Percentiles rank a stretch among this genome's conserved stretches.
phyloP scores from a whole-genome alignment of 2,797 vertebrate species.

The Phoebastria nigripes region DNA sequence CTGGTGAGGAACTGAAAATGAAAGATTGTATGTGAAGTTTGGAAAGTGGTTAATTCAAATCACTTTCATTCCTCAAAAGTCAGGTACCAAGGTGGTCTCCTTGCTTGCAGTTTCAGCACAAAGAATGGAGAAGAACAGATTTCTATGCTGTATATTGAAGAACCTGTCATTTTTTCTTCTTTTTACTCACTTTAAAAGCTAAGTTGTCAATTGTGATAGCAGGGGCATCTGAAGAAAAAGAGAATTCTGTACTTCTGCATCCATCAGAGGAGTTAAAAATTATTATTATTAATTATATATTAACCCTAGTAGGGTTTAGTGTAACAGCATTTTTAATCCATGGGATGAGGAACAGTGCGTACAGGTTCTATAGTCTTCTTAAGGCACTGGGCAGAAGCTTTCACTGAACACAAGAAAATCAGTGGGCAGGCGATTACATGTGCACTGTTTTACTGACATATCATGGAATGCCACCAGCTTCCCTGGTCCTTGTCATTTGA shows the following conservation, averaged over 20 bases:
- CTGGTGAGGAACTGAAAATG: background rate
- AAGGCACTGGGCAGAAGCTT: background rate
- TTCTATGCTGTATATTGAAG: background rate
- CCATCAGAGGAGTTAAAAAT: background rate
- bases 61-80: background rate
- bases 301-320: background rate
- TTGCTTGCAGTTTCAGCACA: background rate
- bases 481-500: background rate
- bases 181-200: background rate
- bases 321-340: background rate
- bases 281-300: background rate
- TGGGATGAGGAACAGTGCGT: background rate
- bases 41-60: background rate
- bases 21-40: background rate
- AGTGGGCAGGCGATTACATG: fast-evolving
- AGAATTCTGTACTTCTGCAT: background rate
- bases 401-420: background rate
- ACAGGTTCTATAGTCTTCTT: background rate
- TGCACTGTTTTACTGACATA: background rate
- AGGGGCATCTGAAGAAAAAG: background rate
- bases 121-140: background rate
- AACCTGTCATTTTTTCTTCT: background rate
- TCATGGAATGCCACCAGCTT: background rate
- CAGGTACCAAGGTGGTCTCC: background rate
- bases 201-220: background rate